Evolutionary conservation across 2,888 invertebrate species (phyloP).

Genomic region (Andricus quercusramuli): DNA sequence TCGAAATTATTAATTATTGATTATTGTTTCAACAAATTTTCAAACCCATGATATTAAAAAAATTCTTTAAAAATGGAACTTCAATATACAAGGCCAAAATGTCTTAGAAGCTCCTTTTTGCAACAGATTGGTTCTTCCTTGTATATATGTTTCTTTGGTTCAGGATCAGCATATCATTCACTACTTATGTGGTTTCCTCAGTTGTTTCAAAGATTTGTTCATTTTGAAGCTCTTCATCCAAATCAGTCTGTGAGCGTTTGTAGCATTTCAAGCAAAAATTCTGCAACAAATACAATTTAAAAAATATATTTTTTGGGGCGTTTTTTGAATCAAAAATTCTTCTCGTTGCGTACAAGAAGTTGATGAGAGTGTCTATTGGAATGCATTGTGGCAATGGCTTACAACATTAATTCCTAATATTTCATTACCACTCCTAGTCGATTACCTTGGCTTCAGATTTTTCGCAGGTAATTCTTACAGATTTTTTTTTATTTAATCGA

Average conservation of each 20-base stretch:
- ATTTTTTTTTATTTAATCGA: too few relatives aligned
- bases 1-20: too few relatives aligned
- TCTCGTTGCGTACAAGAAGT: neutral
- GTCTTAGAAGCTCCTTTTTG: conserved; percentile 86
- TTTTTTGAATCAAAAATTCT: neutral
- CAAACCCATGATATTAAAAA: too few relatives aligned
- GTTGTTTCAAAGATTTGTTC: conserved; percentile 87
- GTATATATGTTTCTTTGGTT: conserved; percentile 89
- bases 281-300: neutral
- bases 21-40: too few relatives aligned
- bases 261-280: conserved; percentile 81
- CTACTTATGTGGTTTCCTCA: conserved; percentile 96
- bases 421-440: too few relatives aligned
- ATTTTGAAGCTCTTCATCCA: conserved; percentile 84
- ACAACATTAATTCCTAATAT: too few relatives aligned
- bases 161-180: conserved; percentile 91
- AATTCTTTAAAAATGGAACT: too few relatives aligned
- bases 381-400: neutral
- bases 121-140: conserved; percentile 85
- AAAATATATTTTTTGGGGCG: neutral
- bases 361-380: neutral
- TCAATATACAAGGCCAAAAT: conserved; percentile 82
- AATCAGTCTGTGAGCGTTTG: conserved; percentile 85
- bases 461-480: too few relatives aligned
- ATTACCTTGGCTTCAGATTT: too few relatives aligned